A percentile compares a stretch with the other conserved stretches of the same genome.
Evolutionary conservation across 2,113 vertebrate genomes (phyloP).

Genomic region (Mungos mungo): DNA sequence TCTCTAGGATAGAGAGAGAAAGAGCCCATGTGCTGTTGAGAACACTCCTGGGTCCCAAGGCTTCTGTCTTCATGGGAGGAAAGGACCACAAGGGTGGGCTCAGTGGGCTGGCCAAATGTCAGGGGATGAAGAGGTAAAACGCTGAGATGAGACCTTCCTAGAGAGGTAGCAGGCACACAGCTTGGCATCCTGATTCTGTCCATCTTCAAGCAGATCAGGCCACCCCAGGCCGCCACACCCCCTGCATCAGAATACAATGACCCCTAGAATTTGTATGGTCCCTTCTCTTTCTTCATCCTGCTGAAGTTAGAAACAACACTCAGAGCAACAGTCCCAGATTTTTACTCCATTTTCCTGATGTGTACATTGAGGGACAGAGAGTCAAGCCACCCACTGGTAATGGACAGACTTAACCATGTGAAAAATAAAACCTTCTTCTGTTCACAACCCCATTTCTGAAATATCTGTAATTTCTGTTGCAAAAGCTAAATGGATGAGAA

Average conservation of each 20-base stretch:
- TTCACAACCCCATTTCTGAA: not conserved
- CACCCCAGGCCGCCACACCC: not conserved
- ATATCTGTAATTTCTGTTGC: not conserved
- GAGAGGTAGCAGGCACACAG: rapidly evolving
- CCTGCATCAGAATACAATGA: not conserved
- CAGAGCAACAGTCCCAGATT: not conserved
- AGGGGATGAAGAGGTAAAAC: not conserved
- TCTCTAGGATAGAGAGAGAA: not conserved
- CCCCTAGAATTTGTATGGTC: not conserved
- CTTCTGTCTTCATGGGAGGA: not conserved
- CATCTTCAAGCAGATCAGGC: not conserved
- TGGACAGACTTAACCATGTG: not conserved
- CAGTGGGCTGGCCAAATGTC: not conserved
- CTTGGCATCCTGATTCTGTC: not conserved
- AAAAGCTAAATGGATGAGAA: not conserved
- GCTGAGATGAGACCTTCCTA: not conserved
- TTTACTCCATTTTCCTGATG: not conserved
- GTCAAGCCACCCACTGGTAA: not conserved
- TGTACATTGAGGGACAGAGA: not conserved
- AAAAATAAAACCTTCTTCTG: not conserved
- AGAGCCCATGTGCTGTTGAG: not conserved
- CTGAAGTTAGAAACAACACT: not conserved
- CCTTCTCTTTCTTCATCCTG: not conserved
- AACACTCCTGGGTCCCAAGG: not conserved
- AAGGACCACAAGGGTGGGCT: not conserved